Conservation (phyloP, 2,888 invertebrate genomes). For the Brachyopa scutellaris region DNA sequence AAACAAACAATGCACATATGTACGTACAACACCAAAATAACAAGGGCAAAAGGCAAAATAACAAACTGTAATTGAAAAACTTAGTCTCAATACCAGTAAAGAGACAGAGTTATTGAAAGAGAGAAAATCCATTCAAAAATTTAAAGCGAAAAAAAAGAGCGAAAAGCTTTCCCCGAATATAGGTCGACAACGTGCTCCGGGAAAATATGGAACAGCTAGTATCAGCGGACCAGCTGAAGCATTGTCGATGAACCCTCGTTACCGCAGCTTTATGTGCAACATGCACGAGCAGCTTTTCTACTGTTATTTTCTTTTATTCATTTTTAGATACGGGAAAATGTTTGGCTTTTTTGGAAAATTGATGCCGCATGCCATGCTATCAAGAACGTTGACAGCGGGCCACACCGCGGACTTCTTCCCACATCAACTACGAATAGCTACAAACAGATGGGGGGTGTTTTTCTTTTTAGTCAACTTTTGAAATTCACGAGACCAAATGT, state of each 20-base stretch:
- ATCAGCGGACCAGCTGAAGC: constrained; percentile 59
- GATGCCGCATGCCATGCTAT: constrained; percentile 14
- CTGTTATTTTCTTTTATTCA: background rate
- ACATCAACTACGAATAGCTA: background rate
- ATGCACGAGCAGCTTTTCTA: constrained; percentile 57
- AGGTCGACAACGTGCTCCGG: constrained; percentile 80
- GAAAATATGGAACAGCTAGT: constrained; percentile 72
- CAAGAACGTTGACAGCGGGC: constrained; percentile 39
- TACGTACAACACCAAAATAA: background rate
- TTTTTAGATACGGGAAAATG: constrained; percentile 1
- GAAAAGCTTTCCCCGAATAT: constrained; percentile 73
- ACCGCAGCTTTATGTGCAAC: constrained; percentile 61
- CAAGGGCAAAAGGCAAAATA: constrained; percentile 13
- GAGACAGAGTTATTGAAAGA: background rate
- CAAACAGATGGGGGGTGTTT: constrained; percentile 20
- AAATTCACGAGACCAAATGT: constrained; percentile 7
- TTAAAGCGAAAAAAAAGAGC: background rate
- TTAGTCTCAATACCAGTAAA: constrained; percentile 34
- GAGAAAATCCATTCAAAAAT: too few relatives aligned
- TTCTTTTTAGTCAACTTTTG: too few relatives aligned
- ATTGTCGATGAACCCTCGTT: constrained; percentile 35
- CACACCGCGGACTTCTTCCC: constrained; percentile 15
- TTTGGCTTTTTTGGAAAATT: constrained; percentile 12
- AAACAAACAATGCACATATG: constrained; percentile 27
- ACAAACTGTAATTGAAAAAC: constrained; percentile 32